Evolutionary conservation across 2,888 invertebrate genomes (phyloP).

Genomic region (Diarsia mendica): DNA sequence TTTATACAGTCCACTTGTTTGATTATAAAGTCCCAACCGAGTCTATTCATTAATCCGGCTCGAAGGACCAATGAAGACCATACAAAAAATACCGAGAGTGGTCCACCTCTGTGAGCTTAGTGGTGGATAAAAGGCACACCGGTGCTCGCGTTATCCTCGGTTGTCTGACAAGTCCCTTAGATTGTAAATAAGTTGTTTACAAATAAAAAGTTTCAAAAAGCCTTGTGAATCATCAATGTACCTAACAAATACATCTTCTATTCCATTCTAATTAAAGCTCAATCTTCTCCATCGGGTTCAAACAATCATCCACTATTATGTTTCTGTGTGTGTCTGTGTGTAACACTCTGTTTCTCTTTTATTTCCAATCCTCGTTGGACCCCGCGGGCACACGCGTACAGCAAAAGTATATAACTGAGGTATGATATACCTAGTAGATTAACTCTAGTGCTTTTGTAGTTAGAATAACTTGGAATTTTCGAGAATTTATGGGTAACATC

Average conservation of each 20-base stretch:
- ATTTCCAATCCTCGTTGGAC: slow-evolving; percentile 77
- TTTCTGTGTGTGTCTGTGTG: slow-evolving; percentile 63
- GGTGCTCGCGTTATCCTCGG: too few relatives aligned
- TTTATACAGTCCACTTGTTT: too few relatives aligned
- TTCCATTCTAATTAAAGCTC: not conserved
- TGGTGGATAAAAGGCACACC: too few relatives aligned
- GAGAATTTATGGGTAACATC: slow-evolving; percentile 8
- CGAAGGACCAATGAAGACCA: too few relatives aligned
- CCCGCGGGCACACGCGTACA: slow-evolving; percentile 81
- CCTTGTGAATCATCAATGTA: not conserved
- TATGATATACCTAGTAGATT: slow-evolving; percentile 89
- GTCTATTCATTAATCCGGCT: too few relatives aligned
- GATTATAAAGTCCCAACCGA: too few relatives aligned
- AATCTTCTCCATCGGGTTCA: slow-evolving; percentile 6
- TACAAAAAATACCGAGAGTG: too few relatives aligned
- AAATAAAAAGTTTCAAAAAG: not conserved
- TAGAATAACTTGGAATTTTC: not conserved
- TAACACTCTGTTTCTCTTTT: slow-evolving; percentile 76
- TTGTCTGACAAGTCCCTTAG: too few relatives aligned
- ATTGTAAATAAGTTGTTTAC: not conserved
- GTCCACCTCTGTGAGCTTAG: too few relatives aligned
- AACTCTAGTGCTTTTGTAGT: slow-evolving; percentile 20
- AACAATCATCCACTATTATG: slow-evolving; percentile 23
- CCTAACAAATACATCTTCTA: not conserved
- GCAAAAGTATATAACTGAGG: slow-evolving; percentile 97